Percentiles rank a stretch among this genome's conserved stretches.
These are phyloP conservation scores for Hylomyscus alleni DNA, from an alignment of 2,797 vertebrate genomes.

Conservation along the genomic window DNA sequence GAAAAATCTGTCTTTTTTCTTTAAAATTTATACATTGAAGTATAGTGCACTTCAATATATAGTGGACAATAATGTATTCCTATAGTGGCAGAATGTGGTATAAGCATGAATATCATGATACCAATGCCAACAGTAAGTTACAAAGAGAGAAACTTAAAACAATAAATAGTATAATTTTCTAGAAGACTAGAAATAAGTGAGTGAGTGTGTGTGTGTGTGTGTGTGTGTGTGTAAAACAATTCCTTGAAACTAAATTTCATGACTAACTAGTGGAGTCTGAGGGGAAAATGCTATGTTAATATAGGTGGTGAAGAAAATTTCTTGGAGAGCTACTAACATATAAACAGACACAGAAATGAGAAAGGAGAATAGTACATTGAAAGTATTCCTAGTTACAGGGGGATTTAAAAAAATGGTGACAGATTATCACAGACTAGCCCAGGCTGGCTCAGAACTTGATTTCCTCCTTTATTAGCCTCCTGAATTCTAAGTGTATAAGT, in stretches of 20 bases:
- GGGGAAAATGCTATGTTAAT: too few relatives aligned
- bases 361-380: neutral
- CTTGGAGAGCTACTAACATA: neutral
- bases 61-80: neutral
- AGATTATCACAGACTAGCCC: neutral
- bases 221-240: neutral
- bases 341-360: neutral
- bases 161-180: too few relatives aligned
- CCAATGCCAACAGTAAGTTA: neutral
- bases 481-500: neutral
- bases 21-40: neutral
- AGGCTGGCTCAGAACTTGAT: too few relatives aligned
- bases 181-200: neutral
- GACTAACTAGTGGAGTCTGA: neutral
- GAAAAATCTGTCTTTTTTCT: neutral
- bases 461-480: neutral
- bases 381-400: neutral
- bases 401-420: too few relatives aligned
- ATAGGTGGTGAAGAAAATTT: neutral
- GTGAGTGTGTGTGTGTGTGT: neutral
- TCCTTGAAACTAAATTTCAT: neutral
- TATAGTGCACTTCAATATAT: too few relatives aligned
- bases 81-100: neutral
- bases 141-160: neutral
- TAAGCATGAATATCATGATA: neutral